Conservation (phyloP, 1,140 invertebrate species). For the Rhopalosiphum padi region DNA sequence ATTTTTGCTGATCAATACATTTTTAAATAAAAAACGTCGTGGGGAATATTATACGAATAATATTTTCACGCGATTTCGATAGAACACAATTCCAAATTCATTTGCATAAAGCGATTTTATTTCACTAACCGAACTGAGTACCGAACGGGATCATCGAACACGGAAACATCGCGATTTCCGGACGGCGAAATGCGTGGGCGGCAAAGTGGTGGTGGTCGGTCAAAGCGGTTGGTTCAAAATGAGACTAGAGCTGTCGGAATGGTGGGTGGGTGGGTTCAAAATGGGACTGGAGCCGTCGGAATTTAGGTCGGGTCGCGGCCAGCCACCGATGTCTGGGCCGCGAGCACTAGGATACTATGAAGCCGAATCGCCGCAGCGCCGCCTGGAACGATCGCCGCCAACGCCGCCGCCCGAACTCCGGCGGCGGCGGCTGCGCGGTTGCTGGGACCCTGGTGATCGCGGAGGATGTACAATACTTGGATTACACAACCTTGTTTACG, state of each 20-base stretch:
- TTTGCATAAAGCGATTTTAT: too few species aligned
- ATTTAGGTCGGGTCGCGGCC: constrained; percentile 3
- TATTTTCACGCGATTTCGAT: too few species aligned
- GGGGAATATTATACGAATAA: too few species aligned
- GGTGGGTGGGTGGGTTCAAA: neutral
- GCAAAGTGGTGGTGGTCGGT: too few species aligned
- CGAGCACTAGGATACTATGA: constrained; percentile 11
- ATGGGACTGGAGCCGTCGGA: neutral
- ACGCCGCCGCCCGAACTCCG: neutral
- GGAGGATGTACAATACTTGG: constrained; percentile 47
- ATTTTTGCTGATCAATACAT: too few species aligned
- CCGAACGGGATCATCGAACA: neutral
- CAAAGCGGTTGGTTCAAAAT: neutral
- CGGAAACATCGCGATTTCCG: neutral
- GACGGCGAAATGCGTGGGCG: neutral
- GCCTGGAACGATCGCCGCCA: neutral
- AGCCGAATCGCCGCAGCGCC: neutral
- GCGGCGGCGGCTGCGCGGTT: neutral
- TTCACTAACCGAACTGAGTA: too few species aligned
- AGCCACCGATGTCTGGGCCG: constrained; percentile 40
- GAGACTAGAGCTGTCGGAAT: too few species aligned
- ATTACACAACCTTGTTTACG: constrained; percentile 33
- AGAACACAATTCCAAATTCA: too few species aligned
- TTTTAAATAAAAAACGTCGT: too few species aligned
- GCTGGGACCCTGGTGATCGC: constrained; percentile 13